phyloP scores from a whole-genome alignment of 2,113 vertebrate species.

The Nibea albiflora region DNA sequence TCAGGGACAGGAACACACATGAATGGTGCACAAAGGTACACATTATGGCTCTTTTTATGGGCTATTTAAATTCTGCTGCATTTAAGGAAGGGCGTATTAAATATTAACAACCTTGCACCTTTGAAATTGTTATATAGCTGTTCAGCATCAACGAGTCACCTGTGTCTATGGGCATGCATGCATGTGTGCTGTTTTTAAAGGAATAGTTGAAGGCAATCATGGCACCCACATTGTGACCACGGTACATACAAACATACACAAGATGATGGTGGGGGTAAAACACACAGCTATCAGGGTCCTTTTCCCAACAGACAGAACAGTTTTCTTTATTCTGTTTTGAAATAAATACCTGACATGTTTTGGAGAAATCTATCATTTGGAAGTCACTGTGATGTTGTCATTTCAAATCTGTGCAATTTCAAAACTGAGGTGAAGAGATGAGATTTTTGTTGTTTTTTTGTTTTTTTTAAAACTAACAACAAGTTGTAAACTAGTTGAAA shows the following conservation, averaged over 20 bases:
- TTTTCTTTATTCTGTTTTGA: neutral
- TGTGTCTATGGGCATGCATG: constrained; percentile 13
- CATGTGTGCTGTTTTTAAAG: constrained; percentile 15
- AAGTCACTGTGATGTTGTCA: neutral
- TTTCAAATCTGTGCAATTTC: neutral
- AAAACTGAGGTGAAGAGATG: neutral
- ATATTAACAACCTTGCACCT: neutral
- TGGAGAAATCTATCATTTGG: neutral
- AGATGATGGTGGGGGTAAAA: neutral
- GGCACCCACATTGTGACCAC: constrained; percentile 10
- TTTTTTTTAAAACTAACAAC: no score
- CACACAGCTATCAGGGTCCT: neutral
- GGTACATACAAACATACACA: constrained; percentile 25
- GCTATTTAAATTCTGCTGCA: neutral
- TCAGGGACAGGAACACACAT: neutral
- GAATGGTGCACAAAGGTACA: neutral
- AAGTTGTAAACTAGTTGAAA: neutral
- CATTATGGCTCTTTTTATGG: neutral
- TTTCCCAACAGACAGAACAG: neutral
- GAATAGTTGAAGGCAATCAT: constrained; percentile 15
- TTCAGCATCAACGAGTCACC: neutral
- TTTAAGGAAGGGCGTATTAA: neutral
- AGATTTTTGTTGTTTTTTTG: no score
- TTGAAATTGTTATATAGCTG: neutral
- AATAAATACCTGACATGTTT: neutral